Evolutionary conservation across 2,888 invertebrate genomes (phyloP).

Genomic region (Heliconius hortense): DNA sequence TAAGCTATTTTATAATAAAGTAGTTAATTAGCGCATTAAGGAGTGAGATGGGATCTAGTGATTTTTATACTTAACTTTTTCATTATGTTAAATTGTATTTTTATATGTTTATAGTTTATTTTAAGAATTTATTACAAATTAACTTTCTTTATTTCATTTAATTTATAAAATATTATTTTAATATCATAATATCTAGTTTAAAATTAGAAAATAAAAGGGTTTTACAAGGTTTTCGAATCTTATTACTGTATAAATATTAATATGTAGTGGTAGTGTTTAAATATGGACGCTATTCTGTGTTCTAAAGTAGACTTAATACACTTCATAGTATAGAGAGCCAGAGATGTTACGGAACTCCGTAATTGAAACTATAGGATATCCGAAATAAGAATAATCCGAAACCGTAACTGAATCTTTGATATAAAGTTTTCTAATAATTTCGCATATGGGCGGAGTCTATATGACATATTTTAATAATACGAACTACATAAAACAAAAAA

Average conservation of each 20-base stretch:
- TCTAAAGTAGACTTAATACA: background rate
- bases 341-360: background rate
- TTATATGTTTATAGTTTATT: background rate
- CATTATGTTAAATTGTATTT: background rate
- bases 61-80: background rate
- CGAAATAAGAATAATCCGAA: background rate
- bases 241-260: conserved; percentile 20
- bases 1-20: background rate
- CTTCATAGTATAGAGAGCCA: background rate
- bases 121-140: background rate
- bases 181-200: conserved; percentile 24
- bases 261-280: conserved; percentile 25
- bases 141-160: background rate
- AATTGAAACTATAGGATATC: too few relatives aligned
- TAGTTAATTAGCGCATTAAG: background rate
- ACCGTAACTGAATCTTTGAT: background rate
- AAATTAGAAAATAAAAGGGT: conserved; percentile 28
- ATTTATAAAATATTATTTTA: background rate
- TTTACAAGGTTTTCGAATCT: conserved; percentile 38
- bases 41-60: background rate
- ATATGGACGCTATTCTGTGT: conserved; percentile 3
- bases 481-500: too few relatives aligned
- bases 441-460: background rate
- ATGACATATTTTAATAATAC: too few relatives aligned
- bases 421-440: background rate